Conservation (phyloP, 2,113 vertebrate species). For the Lates calcarifer region DNA sequence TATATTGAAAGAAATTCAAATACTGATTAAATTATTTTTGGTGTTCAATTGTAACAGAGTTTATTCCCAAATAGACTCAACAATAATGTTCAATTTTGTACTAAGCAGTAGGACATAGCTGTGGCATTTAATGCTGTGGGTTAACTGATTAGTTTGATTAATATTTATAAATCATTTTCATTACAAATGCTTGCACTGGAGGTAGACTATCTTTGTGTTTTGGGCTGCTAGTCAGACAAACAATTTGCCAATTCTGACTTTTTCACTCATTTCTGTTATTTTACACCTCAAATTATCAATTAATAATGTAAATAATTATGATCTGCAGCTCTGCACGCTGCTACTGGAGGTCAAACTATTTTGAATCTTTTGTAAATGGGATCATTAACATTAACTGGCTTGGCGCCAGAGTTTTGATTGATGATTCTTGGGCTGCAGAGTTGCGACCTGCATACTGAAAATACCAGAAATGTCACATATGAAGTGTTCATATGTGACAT, state of each 20-base stretch:
- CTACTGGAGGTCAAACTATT: background rate
- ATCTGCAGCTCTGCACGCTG: background rate
- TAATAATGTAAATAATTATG: background rate
- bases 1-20: background rate
- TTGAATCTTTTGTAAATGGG: background rate
- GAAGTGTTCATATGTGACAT: no score
- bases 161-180: no score
- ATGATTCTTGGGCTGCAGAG: constrained; percentile 19
- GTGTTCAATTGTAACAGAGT: background rate
- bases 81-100: background rate
- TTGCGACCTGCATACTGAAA: constrained; percentile 23
- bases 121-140: no score
- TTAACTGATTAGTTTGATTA: no score
- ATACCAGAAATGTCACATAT: constrained; percentile 4
- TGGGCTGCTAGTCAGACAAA: no score
- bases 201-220: no score
- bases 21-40: constrained; percentile 1
- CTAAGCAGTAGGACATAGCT: background rate
- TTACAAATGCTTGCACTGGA: no score
- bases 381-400: background rate
- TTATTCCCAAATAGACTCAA: no score
- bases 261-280: background rate
- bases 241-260: no score
- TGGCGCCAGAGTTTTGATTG: background rate
- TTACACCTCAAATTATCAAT: background rate